Conservation (phyloP, 2,797 vertebrate genomes). For the Nannoperca obscura region DNA sequence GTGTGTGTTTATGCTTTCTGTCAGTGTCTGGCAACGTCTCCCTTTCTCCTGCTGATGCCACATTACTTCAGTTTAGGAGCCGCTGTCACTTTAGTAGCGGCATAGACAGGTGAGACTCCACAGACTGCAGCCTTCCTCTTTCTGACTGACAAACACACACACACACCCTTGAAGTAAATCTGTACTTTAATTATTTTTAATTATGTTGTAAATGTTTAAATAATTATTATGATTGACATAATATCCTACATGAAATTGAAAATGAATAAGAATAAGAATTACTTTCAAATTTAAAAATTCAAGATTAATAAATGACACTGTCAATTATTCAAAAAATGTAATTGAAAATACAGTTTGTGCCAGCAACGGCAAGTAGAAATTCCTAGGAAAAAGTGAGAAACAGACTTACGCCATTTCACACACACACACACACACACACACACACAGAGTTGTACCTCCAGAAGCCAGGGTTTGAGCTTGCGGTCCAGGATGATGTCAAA, state of each 20-base stretch:
- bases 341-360: neutral
- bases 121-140: slow-evolving; percentile 44
- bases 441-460: slow-evolving; percentile 88
- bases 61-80: slow-evolving; percentile 66
- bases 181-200: neutral
- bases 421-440: slow-evolving; percentile 22
- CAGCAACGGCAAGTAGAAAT: neutral
- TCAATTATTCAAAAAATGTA: neutral
- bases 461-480: slow-evolving; percentile 98
- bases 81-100: slow-evolving; percentile 55
- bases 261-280: neutral
- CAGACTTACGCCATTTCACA: neutral
- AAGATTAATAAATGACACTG: neutral
- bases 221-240: neutral
- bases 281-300: neutral
- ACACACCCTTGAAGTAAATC: slow-evolving; percentile 11
- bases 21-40: slow-evolving; percentile 63
- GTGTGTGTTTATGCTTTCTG: slow-evolving; percentile 77
- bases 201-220: slow-evolving; percentile 8
- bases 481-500: slow-evolving; percentile 98
- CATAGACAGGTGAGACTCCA: slow-evolving; percentile 51
- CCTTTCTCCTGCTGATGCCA: slow-evolving; percentile 57
- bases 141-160: slow-evolving; percentile 38
- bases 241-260: neutral
- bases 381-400: neutral